A percentile compares a stretch with the other conserved stretches of the same genome.
phyloP scores from a whole-genome alignment of 2,888 invertebrate species.

The Oligia fasciuncula region DNA sequence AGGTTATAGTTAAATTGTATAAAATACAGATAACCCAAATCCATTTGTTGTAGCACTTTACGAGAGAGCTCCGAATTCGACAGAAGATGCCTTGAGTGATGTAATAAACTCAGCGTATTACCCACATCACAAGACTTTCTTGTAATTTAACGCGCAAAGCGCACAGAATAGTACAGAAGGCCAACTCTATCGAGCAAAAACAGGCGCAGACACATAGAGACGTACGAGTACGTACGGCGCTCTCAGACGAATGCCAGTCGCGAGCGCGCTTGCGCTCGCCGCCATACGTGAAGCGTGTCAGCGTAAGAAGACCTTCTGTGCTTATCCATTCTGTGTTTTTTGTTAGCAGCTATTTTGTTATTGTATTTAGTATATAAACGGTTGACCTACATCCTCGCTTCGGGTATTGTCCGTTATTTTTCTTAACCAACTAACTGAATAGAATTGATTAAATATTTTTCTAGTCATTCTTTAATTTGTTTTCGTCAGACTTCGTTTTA shows the following conservation, averaged over 20 bases:
- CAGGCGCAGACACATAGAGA: no score
- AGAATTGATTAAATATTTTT: conserved; percentile 33
- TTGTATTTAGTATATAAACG: conserved; percentile 28
- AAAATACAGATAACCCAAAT: conserved; percentile 7
- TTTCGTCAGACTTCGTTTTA: conserved; percentile 6
- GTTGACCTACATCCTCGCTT: conserved; percentile 22
- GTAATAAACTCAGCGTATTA: conserved; percentile 27
- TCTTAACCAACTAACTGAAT: conserved; percentile 17
- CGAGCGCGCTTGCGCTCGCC: neutral
- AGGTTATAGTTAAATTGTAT: neutral
- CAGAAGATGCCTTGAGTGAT: conserved; percentile 26
- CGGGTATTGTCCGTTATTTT: conserved; percentile 18
- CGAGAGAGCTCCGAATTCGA: conserved; percentile 22
- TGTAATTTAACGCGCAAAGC: conserved; percentile 10
- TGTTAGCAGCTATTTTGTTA: conserved; percentile 3
- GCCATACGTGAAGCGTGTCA: neutral
- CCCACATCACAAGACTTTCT: conserved; percentile 14
- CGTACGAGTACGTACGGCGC: neutral
- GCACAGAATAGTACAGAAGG: neutral
- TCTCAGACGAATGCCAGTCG: neutral
- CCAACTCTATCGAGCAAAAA: neutral
- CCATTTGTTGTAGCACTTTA: conserved; percentile 22
- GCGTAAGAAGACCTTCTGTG: neutral
- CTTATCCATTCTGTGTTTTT: neutral
- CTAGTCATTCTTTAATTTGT: conserved; percentile 1